A percentile compares a stretch with the other conserved stretches of the same genome.
These are phyloP conservation scores for Chrysogorgia sp. DNA, from an alignment of 92 coral and sea anemone species.

Conservation along the genomic window DNA sequence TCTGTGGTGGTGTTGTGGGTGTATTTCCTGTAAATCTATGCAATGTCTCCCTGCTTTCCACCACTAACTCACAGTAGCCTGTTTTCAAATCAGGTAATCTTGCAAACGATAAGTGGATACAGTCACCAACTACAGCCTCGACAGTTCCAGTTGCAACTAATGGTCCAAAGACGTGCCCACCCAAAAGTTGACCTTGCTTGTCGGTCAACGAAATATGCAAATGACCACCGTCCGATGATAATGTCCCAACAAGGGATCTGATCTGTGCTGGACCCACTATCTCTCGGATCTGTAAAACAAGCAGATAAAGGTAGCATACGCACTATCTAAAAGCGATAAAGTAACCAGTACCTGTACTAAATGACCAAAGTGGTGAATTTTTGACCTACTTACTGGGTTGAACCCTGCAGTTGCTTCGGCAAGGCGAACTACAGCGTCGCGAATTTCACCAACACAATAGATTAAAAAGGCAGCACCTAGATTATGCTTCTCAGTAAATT, in stretches of 20 bases:
- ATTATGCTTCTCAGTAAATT: background rate
- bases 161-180: slow-evolving; percentile 40
- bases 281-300: background rate
- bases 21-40: background rate
- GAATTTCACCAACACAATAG: slow-evolving; percentile 1
- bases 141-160: slow-evolving; percentile 28
- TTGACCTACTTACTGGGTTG: slow-evolving; percentile 8
- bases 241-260: slow-evolving; percentile 21
- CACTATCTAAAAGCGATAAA: too few species aligned
- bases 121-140: slow-evolving; percentile 16
- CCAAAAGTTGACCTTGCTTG: background rate
- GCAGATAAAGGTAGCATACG: background rate
- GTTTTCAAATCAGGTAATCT: slow-evolving; percentile 3
- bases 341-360: too few species aligned
- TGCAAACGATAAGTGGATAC: slow-evolving; percentile 2
- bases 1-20: background rate
- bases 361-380: background rate
- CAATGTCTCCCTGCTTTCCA: background rate
- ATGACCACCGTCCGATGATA: slow-evolving; percentile 17
- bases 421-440: slow-evolving; percentile 12
- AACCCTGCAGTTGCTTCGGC: slow-evolving; percentile 1
- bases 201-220: slow-evolving; percentile 11
- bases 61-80: slow-evolving; percentile 14
- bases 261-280: background rate
- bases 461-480: slow-evolving; percentile 23